Percentiles rank a stretch among this genome's conserved stretches.
Evolutionary conservation across 2,113 vertebrate species (phyloP).

Genomic region (Oriolus oriolus): DNA sequence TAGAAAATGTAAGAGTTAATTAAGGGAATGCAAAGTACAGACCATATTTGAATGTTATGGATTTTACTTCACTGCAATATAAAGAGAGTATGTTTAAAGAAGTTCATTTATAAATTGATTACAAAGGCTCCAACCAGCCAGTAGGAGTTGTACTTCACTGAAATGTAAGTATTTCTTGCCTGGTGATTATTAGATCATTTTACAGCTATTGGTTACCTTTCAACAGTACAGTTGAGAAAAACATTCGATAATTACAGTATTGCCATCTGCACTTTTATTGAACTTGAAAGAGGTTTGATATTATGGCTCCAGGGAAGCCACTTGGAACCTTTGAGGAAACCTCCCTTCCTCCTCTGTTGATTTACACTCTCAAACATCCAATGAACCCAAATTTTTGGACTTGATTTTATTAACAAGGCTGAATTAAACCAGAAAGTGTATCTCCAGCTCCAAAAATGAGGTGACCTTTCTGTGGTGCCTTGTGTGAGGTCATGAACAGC

Average conservation of each 20-base stretch:
- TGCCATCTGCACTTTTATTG: neutral
- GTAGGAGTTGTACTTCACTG: neutral
- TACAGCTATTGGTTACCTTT: neutral
- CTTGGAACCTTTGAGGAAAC: neutral
- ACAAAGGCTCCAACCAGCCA: neutral
- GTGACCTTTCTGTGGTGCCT: accelerated
- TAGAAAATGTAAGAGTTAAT: neutral
- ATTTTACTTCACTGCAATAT: neutral
- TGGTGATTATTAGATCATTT: neutral
- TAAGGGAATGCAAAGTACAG: neutral
- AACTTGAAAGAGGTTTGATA: neutral
- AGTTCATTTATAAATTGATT: neutral
- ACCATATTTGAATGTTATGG: neutral
- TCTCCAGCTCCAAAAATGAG: neutral
- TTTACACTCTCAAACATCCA: neutral
- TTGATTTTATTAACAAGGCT: neutral
- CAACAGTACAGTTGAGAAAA: neutral
- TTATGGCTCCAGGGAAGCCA: neutral
- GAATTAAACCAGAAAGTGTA: neutral
- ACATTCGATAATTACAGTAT: neutral
- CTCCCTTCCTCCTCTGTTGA: neutral
- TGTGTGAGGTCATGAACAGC: neutral
- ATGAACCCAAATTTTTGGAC: neutral
- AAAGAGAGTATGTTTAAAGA: neutral
- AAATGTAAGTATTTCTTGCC: neutral